Conservation (phyloP, 2,888 invertebrate genomes). For the Smittia sp. region DNA sequence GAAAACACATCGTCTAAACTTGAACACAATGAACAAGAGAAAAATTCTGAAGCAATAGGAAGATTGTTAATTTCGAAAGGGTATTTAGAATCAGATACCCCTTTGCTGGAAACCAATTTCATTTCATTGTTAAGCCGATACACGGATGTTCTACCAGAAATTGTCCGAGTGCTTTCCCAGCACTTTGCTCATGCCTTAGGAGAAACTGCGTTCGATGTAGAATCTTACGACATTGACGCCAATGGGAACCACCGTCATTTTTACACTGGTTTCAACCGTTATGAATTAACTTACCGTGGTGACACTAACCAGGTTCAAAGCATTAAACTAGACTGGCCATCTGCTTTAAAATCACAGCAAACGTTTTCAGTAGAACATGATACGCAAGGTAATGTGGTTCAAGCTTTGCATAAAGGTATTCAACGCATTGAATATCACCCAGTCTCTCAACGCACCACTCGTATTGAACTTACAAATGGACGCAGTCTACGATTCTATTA, state of each 20-base stretch:
- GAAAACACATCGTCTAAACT: no score
- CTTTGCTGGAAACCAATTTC: neutral
- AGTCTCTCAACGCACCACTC: slow-evolving; percentile 20
- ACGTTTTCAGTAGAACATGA: slow-evolving; percentile 42
- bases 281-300: slow-evolving; percentile 40
- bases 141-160: neutral
- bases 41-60: neutral
- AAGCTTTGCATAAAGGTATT: slow-evolving; percentile 44
- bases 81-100: neutral
- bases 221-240: slow-evolving; percentile 42
- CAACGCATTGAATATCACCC: slow-evolving; percentile 43
- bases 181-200: slow-evolving; percentile 42
- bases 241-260: slow-evolving; percentile 43
- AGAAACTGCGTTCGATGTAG: slow-evolving; percentile 36
- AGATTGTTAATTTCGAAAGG: neutral
- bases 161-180: neutral
- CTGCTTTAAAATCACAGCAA: neutral
- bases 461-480: neutral
- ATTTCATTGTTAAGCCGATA: neutral
- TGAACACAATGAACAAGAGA: neutral
- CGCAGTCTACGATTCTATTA: neutral
- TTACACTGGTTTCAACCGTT: slow-evolving; percentile 42
- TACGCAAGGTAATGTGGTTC: slow-evolving; percentile 43
- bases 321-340: neutral
- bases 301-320: neutral